Conservation (phyloP, 2,113 vertebrate species). For the Gopherus evgoodei region DNA sequence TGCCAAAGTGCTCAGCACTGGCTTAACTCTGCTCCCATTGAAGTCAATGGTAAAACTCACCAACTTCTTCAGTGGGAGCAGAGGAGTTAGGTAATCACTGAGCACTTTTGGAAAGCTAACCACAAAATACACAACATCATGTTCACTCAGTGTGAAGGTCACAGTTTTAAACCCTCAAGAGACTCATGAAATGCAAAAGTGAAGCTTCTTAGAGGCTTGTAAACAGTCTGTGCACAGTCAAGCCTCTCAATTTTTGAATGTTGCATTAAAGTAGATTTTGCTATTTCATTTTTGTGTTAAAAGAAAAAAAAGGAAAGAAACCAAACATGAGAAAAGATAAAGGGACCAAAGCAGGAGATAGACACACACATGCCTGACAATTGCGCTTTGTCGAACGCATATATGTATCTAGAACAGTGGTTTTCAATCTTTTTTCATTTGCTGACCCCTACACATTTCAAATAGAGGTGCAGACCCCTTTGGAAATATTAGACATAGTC, state of each 20-base stretch:
- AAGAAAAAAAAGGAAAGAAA: not conserved
- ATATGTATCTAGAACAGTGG: not conserved
- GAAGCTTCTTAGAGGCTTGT: conserved; percentile 12
- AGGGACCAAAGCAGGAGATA: not conserved
- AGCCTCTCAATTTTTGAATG: conserved; percentile 25
- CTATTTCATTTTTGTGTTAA: conserved; percentile 23
- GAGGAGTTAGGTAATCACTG: not conserved
- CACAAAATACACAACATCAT: not conserved
- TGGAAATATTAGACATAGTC: too few species aligned
- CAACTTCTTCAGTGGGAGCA: not conserved
- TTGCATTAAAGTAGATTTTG: conserved; percentile 1
- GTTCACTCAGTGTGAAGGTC: not conserved
- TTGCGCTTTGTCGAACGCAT: not conserved
- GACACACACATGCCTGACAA: not conserved
- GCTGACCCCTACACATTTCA: too few species aligned
- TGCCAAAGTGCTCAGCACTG: not conserved
- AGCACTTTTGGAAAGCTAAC: conserved; percentile 20
- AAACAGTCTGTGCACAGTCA: conserved; percentile 34
- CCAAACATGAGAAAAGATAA: not conserved
- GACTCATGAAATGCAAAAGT: conserved; percentile 43
- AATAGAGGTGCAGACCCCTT: too few species aligned
- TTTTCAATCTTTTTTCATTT: too few species aligned
- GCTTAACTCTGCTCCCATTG: not conserved
- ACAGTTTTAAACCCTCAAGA: conserved; percentile 6
- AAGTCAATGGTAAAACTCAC: not conserved